These are phyloP conservation scores for Rhynchotus rufescens DNA, from an alignment of 2,797 vertebrate species.

Conservation along the genomic window DNA sequence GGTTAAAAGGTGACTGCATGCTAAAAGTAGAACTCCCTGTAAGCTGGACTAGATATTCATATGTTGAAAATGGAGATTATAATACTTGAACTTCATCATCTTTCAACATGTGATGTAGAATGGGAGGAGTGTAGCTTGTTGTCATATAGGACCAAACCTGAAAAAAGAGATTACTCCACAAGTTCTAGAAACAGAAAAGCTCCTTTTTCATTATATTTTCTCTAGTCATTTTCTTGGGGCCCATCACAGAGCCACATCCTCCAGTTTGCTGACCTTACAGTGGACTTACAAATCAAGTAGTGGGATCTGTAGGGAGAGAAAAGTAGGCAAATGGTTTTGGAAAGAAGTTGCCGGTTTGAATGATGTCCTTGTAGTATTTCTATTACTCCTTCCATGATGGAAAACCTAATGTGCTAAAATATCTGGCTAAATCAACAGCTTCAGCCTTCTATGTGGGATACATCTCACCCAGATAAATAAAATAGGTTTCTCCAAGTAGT, in stretches of 20 bases:
- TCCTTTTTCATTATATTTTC: background rate
- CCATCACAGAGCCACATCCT: background rate
- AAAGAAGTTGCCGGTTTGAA: background rate
- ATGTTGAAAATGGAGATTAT: background rate
- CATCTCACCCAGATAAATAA: background rate
- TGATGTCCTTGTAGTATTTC: background rate
- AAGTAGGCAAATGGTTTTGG: background rate
- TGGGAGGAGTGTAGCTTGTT: background rate
- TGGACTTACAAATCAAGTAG: background rate
- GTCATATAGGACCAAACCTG: background rate
- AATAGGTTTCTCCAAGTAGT: background rate
- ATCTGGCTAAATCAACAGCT: background rate
- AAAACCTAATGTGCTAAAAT: background rate
- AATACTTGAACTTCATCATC: background rate
- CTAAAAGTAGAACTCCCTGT: background rate
- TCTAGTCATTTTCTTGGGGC: background rate
- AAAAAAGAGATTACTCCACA: background rate
- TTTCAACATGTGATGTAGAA: background rate
- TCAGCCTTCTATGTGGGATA: background rate
- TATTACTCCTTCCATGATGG: background rate
- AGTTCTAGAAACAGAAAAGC: background rate
- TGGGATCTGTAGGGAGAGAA: background rate
- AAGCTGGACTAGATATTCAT: background rate
- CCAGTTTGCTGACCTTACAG: background rate
- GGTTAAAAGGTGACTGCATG: background rate